phyloP scores from a whole-genome alignment of 1,140 invertebrate species.

The Helicorthomorpha holstii region DNA sequence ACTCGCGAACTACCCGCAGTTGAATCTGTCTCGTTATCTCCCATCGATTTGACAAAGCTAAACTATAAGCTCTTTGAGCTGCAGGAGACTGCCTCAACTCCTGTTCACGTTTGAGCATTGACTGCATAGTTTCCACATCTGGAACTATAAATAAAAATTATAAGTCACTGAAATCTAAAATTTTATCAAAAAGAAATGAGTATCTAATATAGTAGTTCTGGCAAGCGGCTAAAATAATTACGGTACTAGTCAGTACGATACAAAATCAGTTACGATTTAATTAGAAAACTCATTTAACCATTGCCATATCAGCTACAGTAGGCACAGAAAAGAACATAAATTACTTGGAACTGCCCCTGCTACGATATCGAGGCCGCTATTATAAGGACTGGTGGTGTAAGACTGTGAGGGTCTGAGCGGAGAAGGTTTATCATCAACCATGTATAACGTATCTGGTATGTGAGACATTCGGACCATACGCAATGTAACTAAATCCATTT shows the following conservation, averaged over 20 bases:
- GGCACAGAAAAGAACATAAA: background rate
- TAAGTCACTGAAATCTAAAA: background rate
- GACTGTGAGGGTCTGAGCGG: conserved; percentile 20
- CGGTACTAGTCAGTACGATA: too few relatives aligned
- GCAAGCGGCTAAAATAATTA: too few relatives aligned
- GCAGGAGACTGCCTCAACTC: conserved; percentile 62
- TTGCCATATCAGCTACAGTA: too few relatives aligned
- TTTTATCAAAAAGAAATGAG: conserved; percentile 2
- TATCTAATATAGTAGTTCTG: conserved; percentile 1
- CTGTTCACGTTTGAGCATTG: conserved; percentile 69
- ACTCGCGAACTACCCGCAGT: conserved; percentile 76
- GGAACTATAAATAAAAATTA: conserved; percentile 35
- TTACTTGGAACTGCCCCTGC: conserved; percentile 39
- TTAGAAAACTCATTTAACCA: too few relatives aligned
- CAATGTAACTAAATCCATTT: conserved; percentile 54
- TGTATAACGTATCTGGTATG: conserved; percentile 85
- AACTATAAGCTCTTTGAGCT: conserved; percentile 52
- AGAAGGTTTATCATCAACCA: conserved; percentile 53
- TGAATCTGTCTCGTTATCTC: conserved; percentile 62
- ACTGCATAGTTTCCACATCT: conserved; percentile 49
- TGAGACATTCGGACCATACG: conserved; percentile 30
- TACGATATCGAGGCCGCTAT: conserved; percentile 29
- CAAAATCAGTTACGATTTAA: too few relatives aligned
- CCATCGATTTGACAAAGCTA: conserved; percentile 54
- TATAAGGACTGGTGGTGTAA: conserved; percentile 15